Conservation (phyloP, 2,888 invertebrate species). For the Phalera bucephala region DNA sequence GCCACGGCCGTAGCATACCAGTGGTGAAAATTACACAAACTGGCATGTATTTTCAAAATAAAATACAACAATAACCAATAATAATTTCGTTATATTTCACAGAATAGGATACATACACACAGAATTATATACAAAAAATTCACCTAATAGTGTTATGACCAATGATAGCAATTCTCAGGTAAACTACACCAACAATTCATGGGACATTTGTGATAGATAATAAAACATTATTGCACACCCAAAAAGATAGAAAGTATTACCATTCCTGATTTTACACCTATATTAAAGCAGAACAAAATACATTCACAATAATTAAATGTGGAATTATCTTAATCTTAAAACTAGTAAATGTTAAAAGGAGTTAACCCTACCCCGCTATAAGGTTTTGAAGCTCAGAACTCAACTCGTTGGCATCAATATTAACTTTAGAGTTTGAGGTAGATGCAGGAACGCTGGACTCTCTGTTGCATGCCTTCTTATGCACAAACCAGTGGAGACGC, state of each 20-base stretch:
- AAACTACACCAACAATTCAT: no score
- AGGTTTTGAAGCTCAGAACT: slow-evolving; percentile 79
- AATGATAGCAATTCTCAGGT: slow-evolving; percentile 15
- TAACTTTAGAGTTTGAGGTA: slow-evolving; percentile 44
- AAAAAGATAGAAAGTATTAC: slow-evolving; percentile 15
- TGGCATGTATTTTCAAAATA: no score
- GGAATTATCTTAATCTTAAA: slow-evolving; percentile 14
- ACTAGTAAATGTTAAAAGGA: not conserved
- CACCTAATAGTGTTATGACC: slow-evolving; percentile 20
- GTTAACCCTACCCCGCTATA: slow-evolving; percentile 55
- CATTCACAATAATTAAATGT: slow-evolving; percentile 26
- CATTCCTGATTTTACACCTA: slow-evolving; percentile 22
- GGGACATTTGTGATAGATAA: slow-evolving; percentile 24
- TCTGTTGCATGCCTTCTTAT: slow-evolving; percentile 92
- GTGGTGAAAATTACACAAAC: no score
- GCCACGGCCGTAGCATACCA: no score
- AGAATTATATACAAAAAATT: slow-evolving; percentile 30
- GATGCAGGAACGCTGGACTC: slow-evolving; percentile 71
- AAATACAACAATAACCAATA: no score
- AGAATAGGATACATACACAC: slow-evolving; percentile 25
- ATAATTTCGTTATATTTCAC: slow-evolving; percentile 25
- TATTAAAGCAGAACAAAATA: slow-evolving; percentile 29
- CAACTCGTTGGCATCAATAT: slow-evolving; percentile 73
- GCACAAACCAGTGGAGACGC: slow-evolving; percentile 95
- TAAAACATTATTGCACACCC: slow-evolving; percentile 25